Evolutionary conservation across 2,113 vertebrate genomes (phyloP).

Genomic region (Xenopus borealis): DNA sequence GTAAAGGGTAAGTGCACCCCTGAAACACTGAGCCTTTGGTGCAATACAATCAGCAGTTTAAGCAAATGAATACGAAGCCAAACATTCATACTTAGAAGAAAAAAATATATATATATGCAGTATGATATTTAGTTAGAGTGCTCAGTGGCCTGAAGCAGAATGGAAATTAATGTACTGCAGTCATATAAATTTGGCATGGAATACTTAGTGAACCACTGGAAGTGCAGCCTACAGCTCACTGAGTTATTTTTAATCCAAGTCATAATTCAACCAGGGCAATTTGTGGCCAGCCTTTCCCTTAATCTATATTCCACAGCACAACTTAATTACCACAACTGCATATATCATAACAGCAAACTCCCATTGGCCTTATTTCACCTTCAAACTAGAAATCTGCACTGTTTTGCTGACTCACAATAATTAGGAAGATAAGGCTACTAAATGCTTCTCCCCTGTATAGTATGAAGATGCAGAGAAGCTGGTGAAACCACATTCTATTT

Average conservation of each 20-base stretch:
- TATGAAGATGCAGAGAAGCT: neutral
- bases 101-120: no score
- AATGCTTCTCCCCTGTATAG: neutral
- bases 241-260: constrained; percentile 37
- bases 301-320: constrained; percentile 34
- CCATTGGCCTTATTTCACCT: constrained; percentile 14
- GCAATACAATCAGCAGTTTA: no score
- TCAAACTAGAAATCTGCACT: neutral
- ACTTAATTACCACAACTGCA: constrained; percentile 22
- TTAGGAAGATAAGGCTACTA: constrained; percentile 9
- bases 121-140: neutral
- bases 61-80: no score
- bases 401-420: constrained; percentile 28
- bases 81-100: no score
- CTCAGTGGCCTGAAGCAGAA: neutral
- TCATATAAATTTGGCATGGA: constrained; percentile 15
- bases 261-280: constrained; percentile 30
- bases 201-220: constrained; percentile 26
- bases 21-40: no score
- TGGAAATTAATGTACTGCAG: constrained; percentile 9
- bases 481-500: neutral
- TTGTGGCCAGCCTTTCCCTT: constrained; percentile 1
- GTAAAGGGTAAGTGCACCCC: no score
- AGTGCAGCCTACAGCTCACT: constrained; percentile 32
- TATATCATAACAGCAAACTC: constrained; percentile 15